Base-by-base conservation (phyloP, 2,797 vertebrate species). In the Cygnus olor region DNA sequence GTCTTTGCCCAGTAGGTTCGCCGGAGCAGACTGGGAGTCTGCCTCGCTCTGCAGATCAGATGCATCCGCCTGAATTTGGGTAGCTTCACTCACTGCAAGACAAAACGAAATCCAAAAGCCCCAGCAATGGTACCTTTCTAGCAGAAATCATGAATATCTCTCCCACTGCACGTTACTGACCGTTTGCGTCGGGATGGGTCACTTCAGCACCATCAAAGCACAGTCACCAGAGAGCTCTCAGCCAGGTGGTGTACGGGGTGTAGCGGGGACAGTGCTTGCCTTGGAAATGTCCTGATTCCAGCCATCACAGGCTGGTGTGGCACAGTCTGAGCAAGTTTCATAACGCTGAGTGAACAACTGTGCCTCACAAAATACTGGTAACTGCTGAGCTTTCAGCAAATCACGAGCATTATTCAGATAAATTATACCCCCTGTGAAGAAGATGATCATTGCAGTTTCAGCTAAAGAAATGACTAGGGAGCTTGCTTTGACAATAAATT, bases 371-470 rank as follows among this genome's bases (percentile, higher is more conserved):
- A 72, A 57, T 36, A n/a, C 18, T 1, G 0, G 32, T 19, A 65
- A 54, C 4, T 22, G 66, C 80, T 71, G 73, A 86, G 86, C 49
- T 82, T 60, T 42, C 65, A 74, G 84, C 49, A 95, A 83, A 92
- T 80, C 45, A 63, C 5, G 76, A 71, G 73, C 80, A n/a, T 40
- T 71, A 70, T 5, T 84, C 56, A 58, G 47, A 84, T 47, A 93
- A 90, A 94, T 76, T 81, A 54, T 17, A 88, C 68, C 27, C 82
- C 80, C 93, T 61, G 44, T 47, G 56, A 84, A 68, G 54, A 86
- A 47, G 45, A 90, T 60, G 34, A 94, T 76, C 73, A 74, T 14
- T 78, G 64, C 87, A 25, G 45, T n/a, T 70, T 63, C 53, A 72
- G 64, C 60, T 56, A 56, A 47, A 76, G 58, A 87, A 65, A 91